A percentile compares a stretch with the other conserved stretches of the same genome.
phyloP scores from a whole-genome alignment of 2,888 invertebrate species.

The Cantharis lateralis region DNA sequence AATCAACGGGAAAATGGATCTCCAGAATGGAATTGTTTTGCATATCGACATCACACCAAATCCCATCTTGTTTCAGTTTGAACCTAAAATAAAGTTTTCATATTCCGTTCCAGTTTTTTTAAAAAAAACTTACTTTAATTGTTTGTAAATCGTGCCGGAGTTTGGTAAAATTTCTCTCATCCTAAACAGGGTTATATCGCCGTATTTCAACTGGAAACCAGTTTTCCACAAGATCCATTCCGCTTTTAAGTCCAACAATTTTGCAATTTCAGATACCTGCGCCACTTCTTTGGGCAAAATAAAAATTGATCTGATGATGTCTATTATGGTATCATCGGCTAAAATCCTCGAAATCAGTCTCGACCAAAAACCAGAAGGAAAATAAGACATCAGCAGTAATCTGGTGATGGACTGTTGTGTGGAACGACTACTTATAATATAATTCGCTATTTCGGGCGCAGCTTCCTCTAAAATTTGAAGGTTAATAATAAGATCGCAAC shows the following conservation, averaged over 20 bases:
- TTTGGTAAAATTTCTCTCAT: conserved; percentile 75
- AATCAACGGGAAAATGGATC: conserved; percentile 78
- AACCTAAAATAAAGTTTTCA: conserved; percentile 58
- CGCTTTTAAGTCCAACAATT: conserved; percentile 70
- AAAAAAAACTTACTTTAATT: conserved; percentile 50
- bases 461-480: conserved; percentile 12
- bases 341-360: conserved; percentile 89
- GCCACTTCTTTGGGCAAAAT: conserved; percentile 73
- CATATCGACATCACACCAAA: conserved; percentile 84
- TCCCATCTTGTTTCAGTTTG: conserved; percentile 79
- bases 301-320: conserved; percentile 76
- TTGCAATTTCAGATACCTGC: conserved; percentile 64
- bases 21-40: conserved; percentile 82
- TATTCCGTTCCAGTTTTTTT: not conserved
- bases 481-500: not conserved
- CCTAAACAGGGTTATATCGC: conserved; percentile 78
- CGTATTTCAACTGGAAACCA: conserved; percentile 84
- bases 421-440: conserved; percentile 55
- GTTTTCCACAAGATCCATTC: conserved; percentile 96
- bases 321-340: conserved; percentile 84
- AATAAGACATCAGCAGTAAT: conserved; percentile 91
- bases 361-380: conserved; percentile 98
- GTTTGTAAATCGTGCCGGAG: conserved; percentile 58
- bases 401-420: conserved; percentile 69
- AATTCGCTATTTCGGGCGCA: conserved; percentile 29